Conservation (phyloP, 2,113 vertebrate species). For the Herpetotheres cachinnans region DNA sequence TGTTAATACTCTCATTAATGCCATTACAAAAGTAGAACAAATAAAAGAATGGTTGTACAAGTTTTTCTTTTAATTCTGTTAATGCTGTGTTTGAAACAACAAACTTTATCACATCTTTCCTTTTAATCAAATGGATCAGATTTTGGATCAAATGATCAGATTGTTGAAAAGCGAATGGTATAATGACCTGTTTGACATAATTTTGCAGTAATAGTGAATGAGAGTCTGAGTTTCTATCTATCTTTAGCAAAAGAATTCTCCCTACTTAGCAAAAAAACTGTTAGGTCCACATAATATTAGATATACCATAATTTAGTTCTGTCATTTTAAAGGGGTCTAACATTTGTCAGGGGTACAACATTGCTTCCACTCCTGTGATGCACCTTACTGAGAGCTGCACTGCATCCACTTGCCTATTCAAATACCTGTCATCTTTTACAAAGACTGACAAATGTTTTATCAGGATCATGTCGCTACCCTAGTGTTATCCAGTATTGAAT, state of each 20-base stretch:
- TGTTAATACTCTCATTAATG: neutral
- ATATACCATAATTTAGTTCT: conserved; percentile 63
- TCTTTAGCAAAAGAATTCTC: conserved; percentile 30
- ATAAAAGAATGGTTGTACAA: neutral
- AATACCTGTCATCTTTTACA: conserved; percentile 73
- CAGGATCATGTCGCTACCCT: conserved; percentile 63
- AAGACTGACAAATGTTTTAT: conserved; percentile 77
- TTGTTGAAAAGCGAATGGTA: neutral
- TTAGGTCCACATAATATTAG: conserved; percentile 20
- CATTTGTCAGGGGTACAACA: conserved; percentile 65
- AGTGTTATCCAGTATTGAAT: conserved; percentile 58
- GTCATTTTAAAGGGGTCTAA: conserved; percentile 69
- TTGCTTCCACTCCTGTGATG: conserved; percentile 43
- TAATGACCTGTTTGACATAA: conserved; percentile 26
- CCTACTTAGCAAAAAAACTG: conserved; percentile 21
- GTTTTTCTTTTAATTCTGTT: neutral
- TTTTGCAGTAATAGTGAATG: conserved; percentile 50
- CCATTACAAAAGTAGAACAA: neutral
- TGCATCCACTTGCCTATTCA: conserved; percentile 69
- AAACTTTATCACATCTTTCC: neutral
- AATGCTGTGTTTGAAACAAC: neutral
- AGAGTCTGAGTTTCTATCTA: conserved; percentile 36
- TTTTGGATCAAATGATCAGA: neutral
- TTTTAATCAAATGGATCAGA: neutral
- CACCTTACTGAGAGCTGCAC: conserved; percentile 53